Evolutionary conservation across 2,888 invertebrate genomes (phyloP).

Genomic region (Chaitophorus viminalis): DNA sequence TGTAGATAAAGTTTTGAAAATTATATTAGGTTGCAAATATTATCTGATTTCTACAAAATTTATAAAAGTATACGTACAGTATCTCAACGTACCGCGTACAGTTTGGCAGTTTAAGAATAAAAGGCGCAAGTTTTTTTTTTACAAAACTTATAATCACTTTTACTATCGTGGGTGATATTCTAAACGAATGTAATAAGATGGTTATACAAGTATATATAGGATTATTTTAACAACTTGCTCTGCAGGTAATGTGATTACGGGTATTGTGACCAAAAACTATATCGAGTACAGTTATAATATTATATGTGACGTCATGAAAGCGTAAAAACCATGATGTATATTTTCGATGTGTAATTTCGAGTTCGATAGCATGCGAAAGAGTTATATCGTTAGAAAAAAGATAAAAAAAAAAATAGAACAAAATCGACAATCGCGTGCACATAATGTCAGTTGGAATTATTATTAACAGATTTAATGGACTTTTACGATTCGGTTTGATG

Average conservation of each 20-base stretch:
- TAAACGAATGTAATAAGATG: background rate
- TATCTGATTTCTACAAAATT: background rate
- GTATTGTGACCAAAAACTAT: too few relatives aligned
- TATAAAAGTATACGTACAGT: background rate
- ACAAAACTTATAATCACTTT: background rate
- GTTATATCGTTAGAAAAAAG: background rate
- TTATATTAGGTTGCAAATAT: background rate
- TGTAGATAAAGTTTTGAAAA: background rate
- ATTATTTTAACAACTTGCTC: too few relatives aligned
- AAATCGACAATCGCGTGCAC: background rate
- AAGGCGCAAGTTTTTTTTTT: too few relatives aligned
- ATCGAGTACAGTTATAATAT: too few relatives aligned
- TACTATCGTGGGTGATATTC: background rate
- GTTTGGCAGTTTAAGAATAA: too few relatives aligned
- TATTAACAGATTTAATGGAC: background rate
- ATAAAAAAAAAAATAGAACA: background rate
- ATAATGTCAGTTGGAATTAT: background rate
- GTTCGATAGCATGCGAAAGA: too few relatives aligned
- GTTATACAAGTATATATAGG: too few relatives aligned
- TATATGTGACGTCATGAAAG: background rate
- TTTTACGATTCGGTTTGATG: background rate
- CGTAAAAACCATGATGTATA: background rate
- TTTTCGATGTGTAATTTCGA: too few relatives aligned
- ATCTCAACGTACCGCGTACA: background rate
- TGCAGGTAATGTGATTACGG: too few relatives aligned